These are phyloP conservation scores for Alfaro cultratus DNA, from an alignment of 2,797 vertebrate species.

Conservation along the genomic window DNA sequence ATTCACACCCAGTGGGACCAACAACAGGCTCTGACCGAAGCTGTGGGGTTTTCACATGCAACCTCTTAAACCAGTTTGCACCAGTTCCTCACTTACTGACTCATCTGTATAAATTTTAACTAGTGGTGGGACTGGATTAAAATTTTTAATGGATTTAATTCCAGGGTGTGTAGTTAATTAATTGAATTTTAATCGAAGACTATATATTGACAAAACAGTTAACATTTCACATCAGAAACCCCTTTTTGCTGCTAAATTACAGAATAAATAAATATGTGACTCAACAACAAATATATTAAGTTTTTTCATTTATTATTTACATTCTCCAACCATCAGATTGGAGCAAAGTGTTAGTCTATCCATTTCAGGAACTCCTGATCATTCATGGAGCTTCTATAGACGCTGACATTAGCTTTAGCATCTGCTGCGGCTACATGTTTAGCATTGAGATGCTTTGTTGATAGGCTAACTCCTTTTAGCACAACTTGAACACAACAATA, in stretches of 20 bases:
- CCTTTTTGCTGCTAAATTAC: background rate
- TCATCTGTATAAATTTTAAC: background rate
- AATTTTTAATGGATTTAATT: background rate
- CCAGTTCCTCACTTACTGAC: background rate
- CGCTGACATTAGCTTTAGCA: too few relatives aligned
- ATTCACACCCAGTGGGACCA: constrained; percentile 1
- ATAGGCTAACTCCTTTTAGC: too few relatives aligned
- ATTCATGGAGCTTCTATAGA: too few relatives aligned
- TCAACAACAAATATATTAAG: background rate
- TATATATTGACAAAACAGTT: background rate
- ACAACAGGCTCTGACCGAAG: constrained; percentile 33
- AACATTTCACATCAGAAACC: background rate
- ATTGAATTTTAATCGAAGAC: background rate
- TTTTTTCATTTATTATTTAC: background rate
- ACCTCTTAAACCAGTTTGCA: background rate
- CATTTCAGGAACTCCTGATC: background rate
- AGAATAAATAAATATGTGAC: background rate
- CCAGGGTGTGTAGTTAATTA: background rate
- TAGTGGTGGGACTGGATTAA: background rate
- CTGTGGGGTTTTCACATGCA: background rate
- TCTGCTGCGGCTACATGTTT: too few relatives aligned
- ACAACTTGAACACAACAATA: too few relatives aligned
- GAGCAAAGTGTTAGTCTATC: background rate
- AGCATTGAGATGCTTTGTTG: too few relatives aligned
- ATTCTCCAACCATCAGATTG: background rate